A percentile compares a stretch with the other conserved stretches of the same genome.
Conservation (phyloP, 2,888 invertebrate genomes). For the Selenia dentaria region DNA sequence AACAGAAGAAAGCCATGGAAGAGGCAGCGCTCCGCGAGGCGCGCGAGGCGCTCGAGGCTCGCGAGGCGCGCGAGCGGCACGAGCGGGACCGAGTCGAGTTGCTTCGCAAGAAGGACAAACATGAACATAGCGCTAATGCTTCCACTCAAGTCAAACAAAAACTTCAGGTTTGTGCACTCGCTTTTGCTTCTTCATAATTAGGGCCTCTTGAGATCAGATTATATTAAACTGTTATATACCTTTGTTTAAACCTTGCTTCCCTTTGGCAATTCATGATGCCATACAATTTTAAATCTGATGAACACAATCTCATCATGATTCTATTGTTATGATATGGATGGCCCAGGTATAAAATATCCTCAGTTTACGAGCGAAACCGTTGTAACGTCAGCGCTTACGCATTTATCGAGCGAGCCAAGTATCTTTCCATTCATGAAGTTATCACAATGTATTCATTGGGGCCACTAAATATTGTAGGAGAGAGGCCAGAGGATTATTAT, state of each 20-base stretch:
- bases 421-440: slow-evolving; percentile 29
- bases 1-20: slow-evolving; percentile 93
- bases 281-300: too few relatives aligned
- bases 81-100: slow-evolving; percentile 94
- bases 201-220: too few relatives aligned
- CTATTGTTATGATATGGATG: slow-evolving; percentile 1
- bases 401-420: slow-evolving; percentile 19
- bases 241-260: too few relatives aligned
- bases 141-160: slow-evolving; percentile 98
- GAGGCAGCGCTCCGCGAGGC: slow-evolving; percentile 92
- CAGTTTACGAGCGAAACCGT: slow-evolving; percentile 2
- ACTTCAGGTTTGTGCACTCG: slow-evolving; percentile 89
- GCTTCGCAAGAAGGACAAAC: slow-evolving; percentile 96
- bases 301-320: not conserved
- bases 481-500: slow-evolving; percentile 1
- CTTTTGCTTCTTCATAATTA: too few relatives aligned
- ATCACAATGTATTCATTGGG: slow-evolving; percentile 6
- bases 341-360: slow-evolving; percentile 4
- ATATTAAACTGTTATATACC: too few relatives aligned
- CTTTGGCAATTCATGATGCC: too few relatives aligned
- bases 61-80: slow-evolving; percentile 87
- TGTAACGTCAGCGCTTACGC: slow-evolving; percentile 21
- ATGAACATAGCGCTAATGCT: slow-evolving; percentile 97
- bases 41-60: slow-evolving; percentile 91
- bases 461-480: not conserved